Base-by-base conservation (phyloP, 2,888 invertebrate species). In the Dioctria linearis region DNA sequence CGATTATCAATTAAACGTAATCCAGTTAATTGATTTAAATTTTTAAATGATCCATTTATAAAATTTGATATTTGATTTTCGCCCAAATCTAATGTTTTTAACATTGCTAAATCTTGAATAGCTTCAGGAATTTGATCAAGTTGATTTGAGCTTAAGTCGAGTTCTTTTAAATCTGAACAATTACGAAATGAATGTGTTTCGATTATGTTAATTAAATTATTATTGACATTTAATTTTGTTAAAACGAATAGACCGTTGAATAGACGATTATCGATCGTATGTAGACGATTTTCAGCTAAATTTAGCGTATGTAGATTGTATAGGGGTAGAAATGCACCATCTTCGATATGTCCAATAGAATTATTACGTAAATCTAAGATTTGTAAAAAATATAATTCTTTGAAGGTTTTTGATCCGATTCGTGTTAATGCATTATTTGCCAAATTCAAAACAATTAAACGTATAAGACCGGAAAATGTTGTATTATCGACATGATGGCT, bases 271-370 rank as follows among this genome's bases (percentile, higher is more conserved):
- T 95, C 95, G 85, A 96, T 92, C 63, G 94, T 93, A 86, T 95
- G 95, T 76, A 97, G 90, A 76, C 95, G 91, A 88, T 98, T 98
- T 88, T 96, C 95, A 57, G 96, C 95, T 83, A 98, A 90, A 87
- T 97, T 97, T 75, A 98, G 90, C 5, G 96, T 96, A 88, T 96
- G 95, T 84, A 98, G 90, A 88, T 97, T 96, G 89, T 96, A 95
- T 71, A 97, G 91, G 1, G 96, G 95, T 86, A 95, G 88, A 86
- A 98, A 97, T 67, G 96, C 95, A 86, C 95, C 95, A 85, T 95
- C 95, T 90, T 95, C 95, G 84, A 96, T 94, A 86, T 94, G 95
- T n/a, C 94, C 94, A 85, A 97, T 95, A 6, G 95, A 94, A 87
- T 97, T 97, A 87, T 96, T 96, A 85, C 94, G 93, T 85, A 97